A percentile compares a stretch with the other conserved stretches of the same genome.
phyloP scores from a whole-genome alignment of 2,113 vertebrate species.

The Mobula hypostoma region DNA sequence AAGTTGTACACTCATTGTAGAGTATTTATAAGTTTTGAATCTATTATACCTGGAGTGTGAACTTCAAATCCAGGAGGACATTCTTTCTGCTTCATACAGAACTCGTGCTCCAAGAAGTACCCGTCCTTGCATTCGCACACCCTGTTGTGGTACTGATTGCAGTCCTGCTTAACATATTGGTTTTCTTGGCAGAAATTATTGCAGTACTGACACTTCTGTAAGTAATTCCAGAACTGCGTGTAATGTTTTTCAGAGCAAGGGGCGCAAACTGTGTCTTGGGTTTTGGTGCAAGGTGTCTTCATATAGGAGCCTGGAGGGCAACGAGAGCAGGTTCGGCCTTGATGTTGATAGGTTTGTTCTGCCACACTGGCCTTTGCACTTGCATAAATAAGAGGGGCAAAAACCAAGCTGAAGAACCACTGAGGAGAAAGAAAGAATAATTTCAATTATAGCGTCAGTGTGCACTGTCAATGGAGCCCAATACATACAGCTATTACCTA shows the following conservation, averaged over 20 bases:
- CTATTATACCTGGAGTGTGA: slow-evolving; percentile 45
- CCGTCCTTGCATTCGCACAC: slow-evolving; percentile 57
- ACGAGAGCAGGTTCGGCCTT: slow-evolving; percentile 44
- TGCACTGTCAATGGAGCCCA: neutral
- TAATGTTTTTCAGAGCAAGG: slow-evolving; percentile 45
- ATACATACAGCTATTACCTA: neutral
- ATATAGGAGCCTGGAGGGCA: slow-evolving; percentile 51
- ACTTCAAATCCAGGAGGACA: slow-evolving; percentile 50
- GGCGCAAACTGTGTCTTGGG: slow-evolving; percentile 45
- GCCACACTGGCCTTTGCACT: neutral
- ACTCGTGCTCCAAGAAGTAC: slow-evolving; percentile 45
- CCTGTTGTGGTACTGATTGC: slow-evolving; percentile 46
- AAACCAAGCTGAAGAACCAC: neutral
- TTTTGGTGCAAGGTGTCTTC: slow-evolving; percentile 46
- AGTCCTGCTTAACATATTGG: slow-evolving; percentile 51
- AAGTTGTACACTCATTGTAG: neutral
- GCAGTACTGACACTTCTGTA: slow-evolving; percentile 59
- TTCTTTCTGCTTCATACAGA: slow-evolving; percentile 48
- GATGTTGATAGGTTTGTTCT: slow-evolving; percentile 41
- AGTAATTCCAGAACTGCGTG: slow-evolving; percentile 57
- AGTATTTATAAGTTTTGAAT: neutral
- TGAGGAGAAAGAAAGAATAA: neutral
- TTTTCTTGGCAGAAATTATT: slow-evolving; percentile 47
- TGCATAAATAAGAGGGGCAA: neutral
- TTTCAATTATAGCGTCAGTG: neutral